Conservation (phyloP, 2,113 vertebrate genomes). For the Oncorhynchus masou region DNA sequence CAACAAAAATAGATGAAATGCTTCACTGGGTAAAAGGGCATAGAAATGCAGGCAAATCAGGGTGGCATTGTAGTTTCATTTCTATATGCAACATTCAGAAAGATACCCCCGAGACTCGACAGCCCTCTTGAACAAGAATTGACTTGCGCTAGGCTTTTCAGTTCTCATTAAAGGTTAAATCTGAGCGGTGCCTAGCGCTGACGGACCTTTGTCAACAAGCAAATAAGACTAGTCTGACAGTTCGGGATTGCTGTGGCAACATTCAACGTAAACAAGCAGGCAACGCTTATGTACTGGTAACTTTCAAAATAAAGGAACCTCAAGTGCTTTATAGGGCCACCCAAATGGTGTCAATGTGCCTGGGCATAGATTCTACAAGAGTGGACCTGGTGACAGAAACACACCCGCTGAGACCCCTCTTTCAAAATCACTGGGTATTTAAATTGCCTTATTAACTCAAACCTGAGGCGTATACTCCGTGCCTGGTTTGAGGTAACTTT, state of each 20-base stretch:
- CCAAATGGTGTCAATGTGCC: too few relatives aligned
- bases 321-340: too few relatives aligned
- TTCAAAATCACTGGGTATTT: too few relatives aligned
- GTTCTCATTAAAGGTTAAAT: background rate
- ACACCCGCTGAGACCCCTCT: too few relatives aligned
- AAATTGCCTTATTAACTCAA: too few relatives aligned
- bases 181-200: constrained; percentile 24
- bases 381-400: too few relatives aligned
- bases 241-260: constrained; percentile 45
- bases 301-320: too few relatives aligned
- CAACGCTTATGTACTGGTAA: background rate
- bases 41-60: background rate
- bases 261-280: constrained; percentile 43
- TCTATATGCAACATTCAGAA: background rate
- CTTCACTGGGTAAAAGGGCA: background rate
- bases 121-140: background rate
- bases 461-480: too few relatives aligned
- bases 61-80: background rate
- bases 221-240: constrained; percentile 28
- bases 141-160: background rate
- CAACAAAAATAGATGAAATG: constrained; percentile 21
- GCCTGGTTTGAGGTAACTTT: too few relatives aligned
- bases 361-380: too few relatives aligned
- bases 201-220: constrained; percentile 9
- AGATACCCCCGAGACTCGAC: background rate